Conservation (phyloP, 2,888 invertebrate species). For the Acrobasis consociella region DNA sequence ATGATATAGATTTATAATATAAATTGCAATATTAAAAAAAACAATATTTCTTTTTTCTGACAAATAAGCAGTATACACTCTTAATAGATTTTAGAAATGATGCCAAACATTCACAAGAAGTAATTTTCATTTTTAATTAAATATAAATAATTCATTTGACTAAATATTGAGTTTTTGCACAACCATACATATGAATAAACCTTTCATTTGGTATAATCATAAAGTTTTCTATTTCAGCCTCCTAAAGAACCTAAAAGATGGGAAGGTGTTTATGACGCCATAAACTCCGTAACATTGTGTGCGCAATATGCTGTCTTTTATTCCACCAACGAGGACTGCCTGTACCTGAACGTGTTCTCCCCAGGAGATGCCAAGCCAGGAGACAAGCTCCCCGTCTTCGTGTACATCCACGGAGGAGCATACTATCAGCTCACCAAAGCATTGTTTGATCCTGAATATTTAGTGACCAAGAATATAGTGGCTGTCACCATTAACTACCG, state of each 20-base stretch:
- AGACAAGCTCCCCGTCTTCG: slow-evolving; percentile 58
- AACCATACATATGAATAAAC: no score
- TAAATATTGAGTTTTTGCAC: no score
- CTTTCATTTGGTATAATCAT: no score
- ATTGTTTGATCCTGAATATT: slow-evolving; percentile 69
- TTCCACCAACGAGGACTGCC: slow-evolving; percentile 55
- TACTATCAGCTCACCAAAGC: slow-evolving; percentile 69
- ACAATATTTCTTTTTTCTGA: no score
- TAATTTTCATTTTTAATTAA: no score
- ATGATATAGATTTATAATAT: no score
- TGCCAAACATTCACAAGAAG: no score
- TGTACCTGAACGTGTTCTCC: slow-evolving; percentile 62
- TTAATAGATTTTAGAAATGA: no score
- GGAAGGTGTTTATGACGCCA: slow-evolving; percentile 34
- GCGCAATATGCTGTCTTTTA: not conserved
- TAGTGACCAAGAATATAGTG: slow-evolving; percentile 62
- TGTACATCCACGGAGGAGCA: slow-evolving; percentile 71
- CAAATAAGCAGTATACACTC: no score
- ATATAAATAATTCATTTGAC: no score
- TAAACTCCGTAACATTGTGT: slow-evolving; percentile 14
- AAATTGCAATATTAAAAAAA: no score
- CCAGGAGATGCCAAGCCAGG: slow-evolving; percentile 44
- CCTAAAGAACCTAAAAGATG: not conserved
- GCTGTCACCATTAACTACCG: slow-evolving; percentile 68
- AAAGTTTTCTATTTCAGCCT: not conserved